Evolutionary conservation across 2,113 vertebrate genomes (phyloP).

Genomic region (Athene noctua): DNA sequence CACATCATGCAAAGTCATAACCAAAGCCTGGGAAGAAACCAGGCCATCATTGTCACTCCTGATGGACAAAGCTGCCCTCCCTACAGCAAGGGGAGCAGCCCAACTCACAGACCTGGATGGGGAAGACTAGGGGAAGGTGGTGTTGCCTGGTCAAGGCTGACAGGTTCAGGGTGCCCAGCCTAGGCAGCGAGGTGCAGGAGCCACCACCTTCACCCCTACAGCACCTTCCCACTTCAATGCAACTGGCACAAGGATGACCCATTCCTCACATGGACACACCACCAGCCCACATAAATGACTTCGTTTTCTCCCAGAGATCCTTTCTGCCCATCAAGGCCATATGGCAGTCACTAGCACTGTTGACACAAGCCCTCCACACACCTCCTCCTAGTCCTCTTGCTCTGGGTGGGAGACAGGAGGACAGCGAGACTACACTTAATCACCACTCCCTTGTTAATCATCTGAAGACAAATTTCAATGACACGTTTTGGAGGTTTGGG

Average conservation of each 20-base stretch:
- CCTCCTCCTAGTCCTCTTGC: neutral
- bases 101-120: neutral
- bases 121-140: neutral
- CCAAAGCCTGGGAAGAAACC: neutral
- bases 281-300: neutral
- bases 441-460: neutral
- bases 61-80: neutral
- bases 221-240: neutral
- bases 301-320: accelerated
- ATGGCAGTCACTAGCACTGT: neutral
- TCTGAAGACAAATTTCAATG: neutral
- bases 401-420: neutral
- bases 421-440: neutral
- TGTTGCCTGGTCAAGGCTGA: neutral
- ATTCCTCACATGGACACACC: neutral
- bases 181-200: neutral
- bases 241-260: accelerated
- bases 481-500: neutral
- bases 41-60: neutral
- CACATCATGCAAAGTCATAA: neutral
- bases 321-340: neutral
- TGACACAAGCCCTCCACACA: neutral
- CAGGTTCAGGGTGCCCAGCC: neutral
- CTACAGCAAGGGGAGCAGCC: neutral
- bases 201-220: neutral